These are phyloP conservation scores for Caenorhabditis doughertyi DNA, from an alignment of 2,888 invertebrate genomes.

Conservation along the genomic window DNA sequence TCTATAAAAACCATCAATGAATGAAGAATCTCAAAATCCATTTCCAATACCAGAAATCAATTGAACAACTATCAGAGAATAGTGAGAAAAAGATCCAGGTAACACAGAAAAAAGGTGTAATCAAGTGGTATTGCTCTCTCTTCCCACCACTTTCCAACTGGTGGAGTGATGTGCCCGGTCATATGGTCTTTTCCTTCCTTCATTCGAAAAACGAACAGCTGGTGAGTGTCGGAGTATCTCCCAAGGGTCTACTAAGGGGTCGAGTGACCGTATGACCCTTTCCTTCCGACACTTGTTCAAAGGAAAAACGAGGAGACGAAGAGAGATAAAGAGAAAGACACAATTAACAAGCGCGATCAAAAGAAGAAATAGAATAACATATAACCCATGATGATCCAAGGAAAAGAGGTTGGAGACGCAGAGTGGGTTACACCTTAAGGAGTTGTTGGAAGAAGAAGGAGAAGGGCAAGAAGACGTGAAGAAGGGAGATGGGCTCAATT, in stretches of 20 bases:
- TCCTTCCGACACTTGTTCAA: too few species aligned
- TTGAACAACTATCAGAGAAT: too few species aligned
- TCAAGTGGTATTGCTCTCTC: background rate
- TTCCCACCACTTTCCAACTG: background rate
- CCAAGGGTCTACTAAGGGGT: too few species aligned
- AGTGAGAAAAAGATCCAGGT: background rate
- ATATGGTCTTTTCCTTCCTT: background rate
- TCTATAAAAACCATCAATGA: too few species aligned
- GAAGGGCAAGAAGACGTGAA: background rate
- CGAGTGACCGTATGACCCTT: slow-evolving; percentile 45
- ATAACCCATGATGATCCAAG: slow-evolving; percentile 9
- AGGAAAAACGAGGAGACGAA: background rate
- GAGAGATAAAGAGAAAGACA: background rate
- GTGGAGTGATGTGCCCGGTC: slow-evolving; percentile 27
- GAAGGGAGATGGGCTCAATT: slow-evolving; percentile 36
- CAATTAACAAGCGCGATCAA: slow-evolving; percentile 1
- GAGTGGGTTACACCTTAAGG: slow-evolving; percentile 44
- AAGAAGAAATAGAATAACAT: slow-evolving; percentile 1
- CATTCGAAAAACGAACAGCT: slow-evolving; percentile 19
- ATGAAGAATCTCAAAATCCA: too few species aligned
- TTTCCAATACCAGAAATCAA: too few species aligned
- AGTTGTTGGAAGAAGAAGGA: background rate
- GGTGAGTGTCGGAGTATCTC: too few species aligned
- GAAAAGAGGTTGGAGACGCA: slow-evolving; percentile 1
- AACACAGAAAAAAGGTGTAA: background rate